Base-by-base conservation (phyloP, 2,888 invertebrate genomes). In the Choristoneura rosaceana region DNA sequence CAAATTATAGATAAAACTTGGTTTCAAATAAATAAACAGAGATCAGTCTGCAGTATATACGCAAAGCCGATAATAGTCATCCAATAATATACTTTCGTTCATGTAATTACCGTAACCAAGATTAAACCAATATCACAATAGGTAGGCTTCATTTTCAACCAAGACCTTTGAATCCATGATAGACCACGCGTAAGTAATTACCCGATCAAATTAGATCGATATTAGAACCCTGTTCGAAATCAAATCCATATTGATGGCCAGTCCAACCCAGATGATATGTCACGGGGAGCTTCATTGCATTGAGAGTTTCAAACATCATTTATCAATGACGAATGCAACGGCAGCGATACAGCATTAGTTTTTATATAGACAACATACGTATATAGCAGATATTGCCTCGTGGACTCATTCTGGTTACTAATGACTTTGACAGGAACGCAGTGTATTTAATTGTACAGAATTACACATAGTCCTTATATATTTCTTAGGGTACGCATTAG, bases 271-370 rank as follows among this genome's bases (percentile, higher is more conserved):
- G 14, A 55, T 58, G n/a, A 66, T 33, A 34, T 55, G 14, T 66
- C 41, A 59, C 33, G 12, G 34, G 10, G n/a, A 12, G 63, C 43
- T 52, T 17, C 43, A 63, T 63, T 61, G 34, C 43, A 63, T 63
- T 55, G 41, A 63, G 25, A 63, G 38, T 38, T 41, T 47, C 41
- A 55, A 58, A 66, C 66, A 63, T 63, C 62, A 45, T 69, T 69
- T 63, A 45, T 45, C 62, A 55, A 41, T 62, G 50, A 59, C 69
- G 47, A 45, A 25, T 47, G 60, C 61, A 33, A 58, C 38, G 9
- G 17, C 34, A 41, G 33, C 62, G n/a, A 34, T 45, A 55, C 69
- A 15, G 17, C 63, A 41, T 69, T 69, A 64, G 61, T 2, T 25
- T 2, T 25, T 2, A 2, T 5, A 43, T 43, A 43, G 43, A 43